Percentiles rank a stretch among this genome's conserved stretches.
phyloP scores from a whole-genome alignment of 1,140 invertebrate genomes.

The Heterodera schachtii region DNA sequence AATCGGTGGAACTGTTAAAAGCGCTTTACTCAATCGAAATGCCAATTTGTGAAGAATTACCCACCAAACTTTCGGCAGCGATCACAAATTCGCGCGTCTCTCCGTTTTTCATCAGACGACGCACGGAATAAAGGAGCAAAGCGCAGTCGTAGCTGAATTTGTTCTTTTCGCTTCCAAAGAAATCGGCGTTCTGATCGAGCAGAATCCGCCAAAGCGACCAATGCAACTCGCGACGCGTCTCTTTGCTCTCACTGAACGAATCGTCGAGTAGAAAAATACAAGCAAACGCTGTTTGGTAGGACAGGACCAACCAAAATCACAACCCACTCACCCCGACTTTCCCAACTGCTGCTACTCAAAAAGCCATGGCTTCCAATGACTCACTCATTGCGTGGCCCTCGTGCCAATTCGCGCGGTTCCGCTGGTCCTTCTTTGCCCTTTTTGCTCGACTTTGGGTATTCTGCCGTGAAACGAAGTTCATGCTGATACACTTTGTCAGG shows the following conservation, averaged over 20 bases:
- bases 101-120: slow-evolving; percentile 12
- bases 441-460: background rate
- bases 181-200: slow-evolving; percentile 18
- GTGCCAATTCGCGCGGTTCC: background rate
- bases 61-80: slow-evolving; percentile 4
- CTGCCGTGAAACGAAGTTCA: slow-evolving; percentile 6
- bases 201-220: slow-evolving; percentile 8
- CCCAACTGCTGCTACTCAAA: slow-evolving; percentile 23
- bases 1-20: no score
- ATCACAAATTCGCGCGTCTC: slow-evolving; percentile 31
- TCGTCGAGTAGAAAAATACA: no score
- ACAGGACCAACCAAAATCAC: no score
- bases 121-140: slow-evolving; percentile 37
- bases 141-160: slow-evolving; percentile 34
- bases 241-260: slow-evolving; percentile 33
- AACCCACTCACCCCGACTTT: slow-evolving; percentile 26
- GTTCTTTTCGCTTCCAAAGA: slow-evolving; percentile 23
- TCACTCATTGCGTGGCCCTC: slow-evolving; percentile 22
- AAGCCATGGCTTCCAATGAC: background rate
- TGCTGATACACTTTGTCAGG: slow-evolving; percentile 4
- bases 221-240: no score
- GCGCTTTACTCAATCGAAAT: no score
- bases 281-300: no score
- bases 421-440: background rate
- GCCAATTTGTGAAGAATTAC: background rate